A percentile compares a stretch with the other conserved stretches of the same genome.
These are phyloP conservation scores for Alca torda DNA, from an alignment of 2,797 vertebrate genomes.

Conservation along the genomic window DNA sequence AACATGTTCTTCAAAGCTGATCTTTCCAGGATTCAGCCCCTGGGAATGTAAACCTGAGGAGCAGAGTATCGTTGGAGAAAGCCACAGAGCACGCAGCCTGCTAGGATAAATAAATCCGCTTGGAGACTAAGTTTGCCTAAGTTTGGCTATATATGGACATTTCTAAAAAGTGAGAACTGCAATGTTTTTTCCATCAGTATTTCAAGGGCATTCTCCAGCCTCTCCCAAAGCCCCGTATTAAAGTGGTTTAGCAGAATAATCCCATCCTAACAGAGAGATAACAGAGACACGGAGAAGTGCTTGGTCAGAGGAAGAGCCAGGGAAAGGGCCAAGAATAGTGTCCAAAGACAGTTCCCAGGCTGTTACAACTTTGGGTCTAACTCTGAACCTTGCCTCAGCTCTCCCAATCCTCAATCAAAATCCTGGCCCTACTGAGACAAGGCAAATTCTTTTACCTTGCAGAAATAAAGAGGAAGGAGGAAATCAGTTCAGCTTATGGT, in stretches of 20 bases:
- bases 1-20: neutral
- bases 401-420: neutral
- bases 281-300: neutral
- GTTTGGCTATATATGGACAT: slow-evolving; percentile 11
- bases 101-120: slow-evolving; percentile 18
- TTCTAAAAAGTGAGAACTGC: slow-evolving; percentile 4
- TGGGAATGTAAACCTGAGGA: slow-evolving; percentile 22
- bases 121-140: neutral
- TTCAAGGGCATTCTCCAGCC: neutral
- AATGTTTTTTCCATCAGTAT: neutral
- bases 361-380: neutral
- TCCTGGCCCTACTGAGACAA: neutral
- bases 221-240: neutral
- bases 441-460: neutral
- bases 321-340: neutral
- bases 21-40: slow-evolving; percentile 12
- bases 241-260: slow-evolving; percentile 3
- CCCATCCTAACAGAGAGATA: neutral
- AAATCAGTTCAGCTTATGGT: neutral
- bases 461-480: neutral
- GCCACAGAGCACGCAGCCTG: neutral
- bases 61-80: neutral
- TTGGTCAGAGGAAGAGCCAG: neutral
- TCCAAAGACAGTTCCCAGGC: neutral
- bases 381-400: neutral